phyloP scores from a whole-genome alignment of 2,113 vertebrate species.

The Corythornis vintsioides region DNA sequence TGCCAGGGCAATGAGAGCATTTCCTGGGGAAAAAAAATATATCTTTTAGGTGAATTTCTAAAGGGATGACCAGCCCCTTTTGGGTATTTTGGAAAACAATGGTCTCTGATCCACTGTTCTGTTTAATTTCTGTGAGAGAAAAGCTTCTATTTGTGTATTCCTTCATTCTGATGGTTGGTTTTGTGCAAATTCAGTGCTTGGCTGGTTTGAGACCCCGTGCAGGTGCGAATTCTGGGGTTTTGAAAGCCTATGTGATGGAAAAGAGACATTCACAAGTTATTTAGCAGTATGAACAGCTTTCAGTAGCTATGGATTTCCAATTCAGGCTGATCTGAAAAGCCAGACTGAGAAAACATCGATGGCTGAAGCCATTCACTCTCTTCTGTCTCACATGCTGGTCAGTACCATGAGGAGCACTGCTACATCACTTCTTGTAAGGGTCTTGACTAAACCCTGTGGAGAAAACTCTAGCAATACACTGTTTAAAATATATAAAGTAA shows the following conservation, averaged over 20 bases:
- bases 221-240: neutral
- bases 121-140: neutral
- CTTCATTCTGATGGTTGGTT: neutral
- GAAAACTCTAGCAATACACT: neutral
- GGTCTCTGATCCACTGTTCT: neutral
- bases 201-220: neutral
- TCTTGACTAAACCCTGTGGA: neutral
- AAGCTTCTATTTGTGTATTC: neutral
- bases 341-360: neutral
- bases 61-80: neutral
- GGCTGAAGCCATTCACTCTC: neutral
- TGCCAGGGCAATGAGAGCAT: rapidly evolving
- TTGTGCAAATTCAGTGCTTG: neutral
- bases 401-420: neutral
- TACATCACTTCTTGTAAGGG: rapidly evolving
- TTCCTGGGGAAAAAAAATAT: neutral
- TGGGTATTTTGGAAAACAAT: neutral
- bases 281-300: neutral
- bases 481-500: neutral
- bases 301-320: neutral
- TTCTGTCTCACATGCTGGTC: neutral
- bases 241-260: neutral
- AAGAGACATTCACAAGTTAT: neutral
- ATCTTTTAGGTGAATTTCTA: neutral
- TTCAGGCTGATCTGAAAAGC: neutral